These are phyloP conservation scores for Leucophora obtusa DNA, from an alignment of 2,888 invertebrate genomes.

Conservation along the genomic window DNA sequence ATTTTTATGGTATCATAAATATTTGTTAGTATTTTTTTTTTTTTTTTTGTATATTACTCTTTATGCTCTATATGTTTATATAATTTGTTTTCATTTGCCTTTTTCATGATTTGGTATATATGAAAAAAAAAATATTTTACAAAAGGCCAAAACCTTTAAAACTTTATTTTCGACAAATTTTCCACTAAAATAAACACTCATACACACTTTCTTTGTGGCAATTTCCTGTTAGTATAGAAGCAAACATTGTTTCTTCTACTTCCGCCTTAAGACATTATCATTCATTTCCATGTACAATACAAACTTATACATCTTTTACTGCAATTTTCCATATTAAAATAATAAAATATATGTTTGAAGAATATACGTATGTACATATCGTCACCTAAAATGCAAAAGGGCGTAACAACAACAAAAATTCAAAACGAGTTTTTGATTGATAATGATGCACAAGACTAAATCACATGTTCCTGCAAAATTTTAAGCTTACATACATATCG, in stretches of 20 bases:
- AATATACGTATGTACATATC: not conserved
- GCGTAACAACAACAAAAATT: no score
- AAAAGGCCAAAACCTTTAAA: conserved; percentile 38
- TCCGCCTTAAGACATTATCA: conserved; percentile 42
- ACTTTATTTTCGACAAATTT: conserved; percentile 29
- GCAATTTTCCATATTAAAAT: conserved; percentile 24
- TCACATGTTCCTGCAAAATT: no score
- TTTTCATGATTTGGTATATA: conserved; percentile 19
- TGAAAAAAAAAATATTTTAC: not conserved
- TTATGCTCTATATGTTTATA: conserved; percentile 40
- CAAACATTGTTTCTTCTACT: conserved; percentile 38
- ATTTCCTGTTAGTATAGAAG: conserved; percentile 44
- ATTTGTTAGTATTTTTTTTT: conserved; percentile 29
- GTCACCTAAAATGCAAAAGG: no score
- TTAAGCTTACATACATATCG: no score
- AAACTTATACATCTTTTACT: not conserved
- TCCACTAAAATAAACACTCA: not conserved
- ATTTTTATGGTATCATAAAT: conserved; percentile 43
- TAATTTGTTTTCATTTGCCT: conserved; percentile 43
- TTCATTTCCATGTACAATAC: conserved; percentile 37
- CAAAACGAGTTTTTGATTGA: no score
- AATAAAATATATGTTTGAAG: not conserved
- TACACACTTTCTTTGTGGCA: not conserved
- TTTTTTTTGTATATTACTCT: conserved; percentile 13
- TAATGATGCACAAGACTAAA: no score